These are phyloP conservation scores for Adineta ricciae DNA, from an alignment of 2,888 invertebrate genomes.

Conservation along the genomic window DNA sequence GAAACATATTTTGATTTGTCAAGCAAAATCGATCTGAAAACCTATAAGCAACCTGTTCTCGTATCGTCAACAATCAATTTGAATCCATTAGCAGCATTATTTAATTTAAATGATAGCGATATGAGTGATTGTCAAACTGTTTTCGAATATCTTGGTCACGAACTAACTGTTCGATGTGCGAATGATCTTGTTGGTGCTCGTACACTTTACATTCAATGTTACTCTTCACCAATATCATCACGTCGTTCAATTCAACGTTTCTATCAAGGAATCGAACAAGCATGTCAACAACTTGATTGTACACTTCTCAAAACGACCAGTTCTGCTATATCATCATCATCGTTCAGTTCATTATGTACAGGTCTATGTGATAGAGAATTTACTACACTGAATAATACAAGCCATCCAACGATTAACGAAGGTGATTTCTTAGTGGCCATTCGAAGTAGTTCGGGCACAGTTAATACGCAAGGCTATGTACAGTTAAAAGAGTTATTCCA, in stretches of 20 bases:
- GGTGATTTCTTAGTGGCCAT: background rate
- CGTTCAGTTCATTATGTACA: background rate
- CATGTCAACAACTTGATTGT: constrained; percentile 12
- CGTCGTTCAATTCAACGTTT: background rate
- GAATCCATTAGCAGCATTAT: background rate
- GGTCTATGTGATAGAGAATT: background rate
- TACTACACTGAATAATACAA: background rate
- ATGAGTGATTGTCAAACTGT: background rate
- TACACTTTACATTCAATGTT: background rate
- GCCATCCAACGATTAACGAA: background rate
- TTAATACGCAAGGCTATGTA: background rate
- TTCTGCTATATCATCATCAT: background rate
- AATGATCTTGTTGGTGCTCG: background rate
- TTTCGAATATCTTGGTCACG: background rate
- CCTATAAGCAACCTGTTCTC: background rate
- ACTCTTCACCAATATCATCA: background rate
- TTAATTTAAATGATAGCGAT: background rate
- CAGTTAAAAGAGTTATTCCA: background rate
- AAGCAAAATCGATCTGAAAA: background rate
- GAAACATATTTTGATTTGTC: background rate
- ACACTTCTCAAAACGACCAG: background rate
- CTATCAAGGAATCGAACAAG: constrained; percentile 8
- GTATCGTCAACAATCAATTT: background rate
- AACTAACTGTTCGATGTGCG: background rate
- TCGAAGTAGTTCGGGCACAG: background rate